Conservation (phyloP, 2,113 vertebrate genomes). For the Hippopotamus amphibius region DNA sequence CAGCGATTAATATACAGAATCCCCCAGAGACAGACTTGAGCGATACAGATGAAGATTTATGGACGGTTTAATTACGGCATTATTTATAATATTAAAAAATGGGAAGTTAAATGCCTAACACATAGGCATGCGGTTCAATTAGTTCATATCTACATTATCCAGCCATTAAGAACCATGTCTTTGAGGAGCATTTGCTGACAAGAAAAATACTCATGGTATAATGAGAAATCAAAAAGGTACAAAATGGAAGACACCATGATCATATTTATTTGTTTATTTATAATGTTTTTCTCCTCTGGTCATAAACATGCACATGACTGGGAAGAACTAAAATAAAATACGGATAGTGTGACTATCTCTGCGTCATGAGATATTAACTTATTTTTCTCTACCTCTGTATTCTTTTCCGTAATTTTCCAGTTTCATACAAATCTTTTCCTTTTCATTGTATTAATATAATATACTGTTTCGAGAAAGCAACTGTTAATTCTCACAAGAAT, state of each 20-base stretch:
- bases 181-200: conserved; percentile 23
- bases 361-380: not conserved
- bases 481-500: not conserved
- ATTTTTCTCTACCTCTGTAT: not conserved
- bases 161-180: conserved; percentile 31
- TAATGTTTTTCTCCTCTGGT: not conserved
- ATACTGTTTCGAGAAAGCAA: not conserved
- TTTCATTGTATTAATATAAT: not conserved
- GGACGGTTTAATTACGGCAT: not conserved
- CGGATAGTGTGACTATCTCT: not conserved
- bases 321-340: not conserved
- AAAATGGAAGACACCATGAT: not conserved
- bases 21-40: not conserved
- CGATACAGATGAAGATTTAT: not conserved
- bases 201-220: conserved; percentile 41
- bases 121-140: not conserved
- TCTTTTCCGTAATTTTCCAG: conserved; percentile 24
- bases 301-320: not conserved
- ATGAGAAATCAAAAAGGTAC: conserved; percentile 45
- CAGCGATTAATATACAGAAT: not conserved
- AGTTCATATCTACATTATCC: not conserved
- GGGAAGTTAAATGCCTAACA: conserved; percentile 1
- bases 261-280: not conserved
- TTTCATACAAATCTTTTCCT: not conserved
- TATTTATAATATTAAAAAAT: conserved; percentile 30